These are phyloP conservation scores for Drosophila kanekoi DNA, from an alignment of 2,888 invertebrate species.

Conservation along the genomic window DNA sequence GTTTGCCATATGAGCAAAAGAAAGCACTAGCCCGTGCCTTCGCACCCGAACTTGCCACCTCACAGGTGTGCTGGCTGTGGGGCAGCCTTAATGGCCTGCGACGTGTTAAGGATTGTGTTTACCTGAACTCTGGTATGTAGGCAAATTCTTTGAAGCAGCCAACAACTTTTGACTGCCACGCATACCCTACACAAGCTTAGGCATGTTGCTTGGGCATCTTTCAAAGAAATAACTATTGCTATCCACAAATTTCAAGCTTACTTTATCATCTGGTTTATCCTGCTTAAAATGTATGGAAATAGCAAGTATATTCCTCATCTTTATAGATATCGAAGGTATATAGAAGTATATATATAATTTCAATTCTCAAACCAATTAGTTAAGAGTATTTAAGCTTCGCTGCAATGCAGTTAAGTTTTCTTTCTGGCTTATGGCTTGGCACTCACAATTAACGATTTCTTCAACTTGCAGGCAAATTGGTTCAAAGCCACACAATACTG, in stretches of 20 bases:
- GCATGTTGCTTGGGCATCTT: too few species aligned
- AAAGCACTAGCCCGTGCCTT: neutral
- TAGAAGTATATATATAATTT: too few species aligned
- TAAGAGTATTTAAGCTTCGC: neutral
- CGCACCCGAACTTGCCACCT: neutral
- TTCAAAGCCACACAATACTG: constrained; percentile 96
- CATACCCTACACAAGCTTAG: constrained; percentile 6
- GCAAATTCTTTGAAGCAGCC: constrained; percentile 6
- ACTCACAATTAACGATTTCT: constrained; percentile 10
- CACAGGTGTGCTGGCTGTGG: neutral
- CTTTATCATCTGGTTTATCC: too few species aligned
- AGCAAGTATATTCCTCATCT: too few species aligned
- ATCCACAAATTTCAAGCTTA: too few species aligned
- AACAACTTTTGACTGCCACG: constrained; percentile 2
- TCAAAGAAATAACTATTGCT: too few species aligned
- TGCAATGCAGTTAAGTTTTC: neutral
- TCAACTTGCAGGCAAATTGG: constrained; percentile 93
- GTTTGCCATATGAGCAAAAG: constrained; percentile 53
- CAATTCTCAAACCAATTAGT: neutral
- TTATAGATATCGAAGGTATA: too few species aligned
- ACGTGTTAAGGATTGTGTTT: constrained; percentile 18
- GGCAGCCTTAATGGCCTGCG: constrained; percentile 14
- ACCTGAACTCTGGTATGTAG: constrained; percentile 24
- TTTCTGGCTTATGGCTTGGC: constrained; percentile 10
- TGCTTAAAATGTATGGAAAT: too few species aligned